Evolutionary conservation across 2,888 invertebrate genomes (phyloP).

Genomic region (Drosophila barbarae): DNA sequence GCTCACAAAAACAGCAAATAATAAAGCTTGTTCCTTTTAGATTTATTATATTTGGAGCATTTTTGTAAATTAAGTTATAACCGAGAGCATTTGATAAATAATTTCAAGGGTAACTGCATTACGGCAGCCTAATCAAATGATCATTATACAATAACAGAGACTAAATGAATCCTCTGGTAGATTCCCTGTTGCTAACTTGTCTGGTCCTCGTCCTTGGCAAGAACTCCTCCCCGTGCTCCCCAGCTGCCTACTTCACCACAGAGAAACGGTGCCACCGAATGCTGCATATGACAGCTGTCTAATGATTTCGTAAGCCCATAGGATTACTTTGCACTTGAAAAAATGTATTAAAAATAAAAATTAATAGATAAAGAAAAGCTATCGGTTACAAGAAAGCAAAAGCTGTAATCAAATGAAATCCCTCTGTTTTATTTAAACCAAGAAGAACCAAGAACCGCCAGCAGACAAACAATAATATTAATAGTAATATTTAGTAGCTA

Average conservation of each 20-base stretch:
- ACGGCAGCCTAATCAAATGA: constrained; percentile 34
- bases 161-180: not conserved
- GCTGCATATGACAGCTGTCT: constrained; percentile 48
- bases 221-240: not conserved
- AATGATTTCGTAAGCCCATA: constrained; percentile 33
- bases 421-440: too few species aligned
- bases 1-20: too few species aligned
- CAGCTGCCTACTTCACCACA: not conserved
- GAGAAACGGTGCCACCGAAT: constrained; percentile 15
- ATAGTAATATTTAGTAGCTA: not conserved
- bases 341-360: not conserved
- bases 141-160: constrained; percentile 18
- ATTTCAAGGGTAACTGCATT: constrained; percentile 22
- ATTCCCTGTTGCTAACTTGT: constrained; percentile 25
- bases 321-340: constrained; percentile 6
- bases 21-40: too few species aligned
- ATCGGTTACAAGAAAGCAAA: not conserved
- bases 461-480: not conserved
- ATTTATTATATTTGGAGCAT: too few species aligned
- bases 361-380: not conserved
- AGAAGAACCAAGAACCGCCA: not conserved
- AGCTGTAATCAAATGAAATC: not conserved
- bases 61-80: not conserved
- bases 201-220: not conserved
- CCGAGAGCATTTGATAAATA: constrained; percentile 5